Conservation (phyloP, 2,113 vertebrate species). For the Lanius ludovicianus region DNA sequence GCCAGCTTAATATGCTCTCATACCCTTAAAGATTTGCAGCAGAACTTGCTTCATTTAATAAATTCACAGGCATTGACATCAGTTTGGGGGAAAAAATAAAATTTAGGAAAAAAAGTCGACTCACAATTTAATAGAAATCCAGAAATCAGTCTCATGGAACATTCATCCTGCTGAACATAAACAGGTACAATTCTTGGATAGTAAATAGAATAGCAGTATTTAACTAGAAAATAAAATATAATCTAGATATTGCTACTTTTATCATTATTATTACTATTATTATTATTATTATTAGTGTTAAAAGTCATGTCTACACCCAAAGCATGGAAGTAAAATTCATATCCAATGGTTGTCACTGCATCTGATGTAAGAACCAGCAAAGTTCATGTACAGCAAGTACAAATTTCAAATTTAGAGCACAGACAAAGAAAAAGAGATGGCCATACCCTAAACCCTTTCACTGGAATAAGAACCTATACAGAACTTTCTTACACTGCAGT, state of each 20-base stretch:
- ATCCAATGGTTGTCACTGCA: background rate
- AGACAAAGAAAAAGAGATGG: background rate
- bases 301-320: background rate
- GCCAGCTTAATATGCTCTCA: background rate
- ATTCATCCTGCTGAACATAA: background rate
- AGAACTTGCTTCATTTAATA: background rate
- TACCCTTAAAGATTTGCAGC: background rate
- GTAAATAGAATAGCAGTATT: background rate
- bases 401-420: background rate
- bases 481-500: background rate
- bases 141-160: background rate
- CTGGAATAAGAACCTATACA: background rate
- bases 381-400: background rate
- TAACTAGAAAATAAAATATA: background rate
- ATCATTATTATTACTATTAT: too few species aligned
- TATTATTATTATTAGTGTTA: background rate
- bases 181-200: background rate
- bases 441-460: background rate
- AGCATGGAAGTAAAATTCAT: background rate
- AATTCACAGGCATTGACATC: background rate
- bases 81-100: background rate
- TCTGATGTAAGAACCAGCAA: background rate
- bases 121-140: background rate
- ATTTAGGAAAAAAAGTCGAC: background rate
- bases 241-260: background rate